phyloP scores from a whole-genome alignment of 1,140 invertebrate genomes.

The Hesperophylax magnus region DNA sequence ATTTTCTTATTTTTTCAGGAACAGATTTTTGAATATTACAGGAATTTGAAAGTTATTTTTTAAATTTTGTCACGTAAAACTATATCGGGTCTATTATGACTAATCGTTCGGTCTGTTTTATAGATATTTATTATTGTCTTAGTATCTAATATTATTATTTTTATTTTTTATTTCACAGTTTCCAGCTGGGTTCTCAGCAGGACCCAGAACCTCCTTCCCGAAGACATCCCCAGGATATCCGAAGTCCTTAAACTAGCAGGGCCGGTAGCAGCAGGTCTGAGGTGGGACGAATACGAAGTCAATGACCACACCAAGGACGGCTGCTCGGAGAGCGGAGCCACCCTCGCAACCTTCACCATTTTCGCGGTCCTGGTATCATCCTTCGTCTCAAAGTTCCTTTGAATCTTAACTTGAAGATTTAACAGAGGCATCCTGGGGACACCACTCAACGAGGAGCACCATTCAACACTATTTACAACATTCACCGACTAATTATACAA shows the following conservation, averaged over 20 bases:
- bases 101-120: background rate
- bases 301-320: constrained; percentile 13
- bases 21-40: too few species aligned
- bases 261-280: background rate
- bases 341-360: background rate
- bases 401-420: background rate
- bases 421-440: too few species aligned
- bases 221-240: background rate
- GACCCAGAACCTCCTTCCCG: background rate
- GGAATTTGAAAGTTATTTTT: too few species aligned
- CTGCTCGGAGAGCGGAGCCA: background rate
- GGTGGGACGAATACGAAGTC: background rate
- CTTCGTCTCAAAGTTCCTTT: constrained; percentile 20
- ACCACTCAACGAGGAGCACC: too few species aligned
- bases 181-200: constrained; percentile 42
- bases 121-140: background rate
- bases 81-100: too few species aligned
- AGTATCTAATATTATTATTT: background rate
- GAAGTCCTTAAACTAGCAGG: background rate
- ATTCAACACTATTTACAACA: too few species aligned
- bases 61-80: too few species aligned
- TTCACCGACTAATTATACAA: too few species aligned
- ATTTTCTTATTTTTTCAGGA: too few species aligned
- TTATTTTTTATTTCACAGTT: background rate
- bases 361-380: background rate